A percentile compares a stretch with the other conserved stretches of the same genome.
phyloP scores from a whole-genome alignment of 2,113 vertebrate species.

The Nansenia antarctica region DNA sequence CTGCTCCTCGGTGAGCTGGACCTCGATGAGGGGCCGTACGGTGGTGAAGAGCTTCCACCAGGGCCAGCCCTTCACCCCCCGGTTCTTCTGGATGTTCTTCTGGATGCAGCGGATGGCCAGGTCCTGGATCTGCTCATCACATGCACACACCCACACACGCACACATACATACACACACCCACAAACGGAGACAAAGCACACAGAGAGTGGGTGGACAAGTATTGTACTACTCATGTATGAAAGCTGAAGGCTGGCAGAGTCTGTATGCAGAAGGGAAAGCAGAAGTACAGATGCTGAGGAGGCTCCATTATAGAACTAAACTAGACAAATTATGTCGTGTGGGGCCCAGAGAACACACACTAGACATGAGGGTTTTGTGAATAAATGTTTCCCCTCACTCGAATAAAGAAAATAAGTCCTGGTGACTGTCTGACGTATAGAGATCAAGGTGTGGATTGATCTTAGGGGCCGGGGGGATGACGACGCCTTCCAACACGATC shows the following conservation, averaged over 20 bases:
- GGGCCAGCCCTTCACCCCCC: constrained; percentile 91
- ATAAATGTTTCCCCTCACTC: no score
- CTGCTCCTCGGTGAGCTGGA: constrained; percentile 95
- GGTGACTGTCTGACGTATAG: no score
- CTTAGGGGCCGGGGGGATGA: no score
- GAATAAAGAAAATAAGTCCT: no score
- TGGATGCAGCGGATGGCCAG: constrained; percentile 95
- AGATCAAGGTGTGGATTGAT: no score
- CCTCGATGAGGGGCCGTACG: constrained; percentile 92
- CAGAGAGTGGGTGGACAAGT: background rate
- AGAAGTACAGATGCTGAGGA: background rate
- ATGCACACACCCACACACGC: background rate
- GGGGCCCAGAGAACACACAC: no score
- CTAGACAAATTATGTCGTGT: no score
- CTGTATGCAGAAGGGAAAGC: background rate
- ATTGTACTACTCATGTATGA: background rate
- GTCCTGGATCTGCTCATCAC: constrained; percentile 73
- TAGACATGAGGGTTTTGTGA: no score
- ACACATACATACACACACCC: background rate
- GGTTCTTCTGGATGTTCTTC: constrained; percentile 98
- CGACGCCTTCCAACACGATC: no score
- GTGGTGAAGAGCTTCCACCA: constrained; percentile 98
- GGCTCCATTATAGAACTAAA: background rate
- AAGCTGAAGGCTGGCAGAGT: background rate
- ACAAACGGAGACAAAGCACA: background rate